phyloP scores from a whole-genome alignment of 92 coral and sea anemone species.

The Zoanthus sansibaricus region DNA sequence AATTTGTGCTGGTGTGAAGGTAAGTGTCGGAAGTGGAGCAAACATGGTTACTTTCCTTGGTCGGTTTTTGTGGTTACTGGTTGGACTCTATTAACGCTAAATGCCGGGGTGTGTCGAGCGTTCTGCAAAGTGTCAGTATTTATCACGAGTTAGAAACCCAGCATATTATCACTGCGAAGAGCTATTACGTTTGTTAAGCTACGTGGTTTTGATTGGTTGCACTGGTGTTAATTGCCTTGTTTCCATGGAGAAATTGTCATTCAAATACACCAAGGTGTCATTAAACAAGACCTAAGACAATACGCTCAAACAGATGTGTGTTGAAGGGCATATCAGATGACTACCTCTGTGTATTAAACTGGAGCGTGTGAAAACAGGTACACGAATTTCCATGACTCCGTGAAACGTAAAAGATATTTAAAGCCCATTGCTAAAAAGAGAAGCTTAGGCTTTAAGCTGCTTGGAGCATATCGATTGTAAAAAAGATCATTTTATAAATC shows the following conservation, averaged over 20 bases:
- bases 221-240: conserved; percentile 82
- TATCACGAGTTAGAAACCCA: conserved; percentile 97
- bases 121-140: conserved; percentile 98
- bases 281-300: conserved; percentile 80
- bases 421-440: conserved; percentile 53
- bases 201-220: conserved; percentile 90
- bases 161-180: conserved; percentile 91
- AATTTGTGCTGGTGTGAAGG: conserved; percentile 96
- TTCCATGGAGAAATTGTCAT: conserved; percentile 85
- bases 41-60: conserved; percentile 74
- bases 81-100: conserved; percentile 89
- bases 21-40: conserved; percentile 96
- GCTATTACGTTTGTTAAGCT: conserved; percentile 92
- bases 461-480: conserved; percentile 24
- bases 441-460: conserved; percentile 45
- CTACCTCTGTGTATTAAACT: conserved; percentile 67
- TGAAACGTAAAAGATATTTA: conserved; percentile 52
- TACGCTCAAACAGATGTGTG: conserved; percentile 78
- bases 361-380: conserved; percentile 72
- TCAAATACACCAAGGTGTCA: conserved; percentile 81
- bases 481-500: conserved; percentile 62
- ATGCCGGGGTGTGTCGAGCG: conserved; percentile 93
- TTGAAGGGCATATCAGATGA: conserved; percentile 83
- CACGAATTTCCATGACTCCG: conserved; percentile 61
- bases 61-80: conserved; percentile 56